A percentile compares a stretch with the other conserved stretches of the same genome.
phyloP scores from a whole-genome alignment of 1,140 invertebrate genomes.

The Glossosoma conforme region DNA sequence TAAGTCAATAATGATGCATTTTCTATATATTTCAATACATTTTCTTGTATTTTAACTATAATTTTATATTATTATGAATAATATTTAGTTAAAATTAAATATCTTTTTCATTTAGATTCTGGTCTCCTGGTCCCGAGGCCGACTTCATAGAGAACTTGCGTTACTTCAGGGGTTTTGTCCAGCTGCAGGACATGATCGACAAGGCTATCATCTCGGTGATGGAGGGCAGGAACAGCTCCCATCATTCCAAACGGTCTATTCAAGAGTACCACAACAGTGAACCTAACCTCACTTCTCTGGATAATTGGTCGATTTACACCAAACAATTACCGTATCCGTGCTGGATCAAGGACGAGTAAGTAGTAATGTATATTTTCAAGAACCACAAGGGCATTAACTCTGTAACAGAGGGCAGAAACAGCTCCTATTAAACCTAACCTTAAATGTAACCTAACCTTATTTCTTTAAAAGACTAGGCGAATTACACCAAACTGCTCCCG shows the following conservation, averaged over 20 bases:
- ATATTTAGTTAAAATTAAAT: neutral
- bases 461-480: constrained; percentile 51
- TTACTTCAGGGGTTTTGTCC: constrained; percentile 63
- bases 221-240: neutral
- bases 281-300: too few relatives aligned
- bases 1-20: too few relatives aligned
- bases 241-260: constrained; percentile 24
- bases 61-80: neutral
- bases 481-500: constrained; percentile 61
- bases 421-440: constrained; percentile 17
- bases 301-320: constrained; percentile 53
- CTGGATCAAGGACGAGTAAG: constrained; percentile 58
- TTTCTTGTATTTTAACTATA: constrained; percentile 1
- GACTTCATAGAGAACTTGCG: constrained; percentile 60
- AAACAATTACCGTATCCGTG: constrained; percentile 66
- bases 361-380: constrained; percentile 37
- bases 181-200: constrained; percentile 61
- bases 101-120: constrained; percentile 43
- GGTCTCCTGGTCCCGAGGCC: constrained; percentile 59
- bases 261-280: too few relatives aligned
- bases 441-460: too few relatives aligned
- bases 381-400: constrained; percentile 57
- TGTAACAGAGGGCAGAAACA: neutral
- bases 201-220: constrained; percentile 49
- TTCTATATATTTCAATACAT: constrained; percentile 2